Conservation (phyloP, 2,888 invertebrate genomes). For the Leucozona laternaria region DNA sequence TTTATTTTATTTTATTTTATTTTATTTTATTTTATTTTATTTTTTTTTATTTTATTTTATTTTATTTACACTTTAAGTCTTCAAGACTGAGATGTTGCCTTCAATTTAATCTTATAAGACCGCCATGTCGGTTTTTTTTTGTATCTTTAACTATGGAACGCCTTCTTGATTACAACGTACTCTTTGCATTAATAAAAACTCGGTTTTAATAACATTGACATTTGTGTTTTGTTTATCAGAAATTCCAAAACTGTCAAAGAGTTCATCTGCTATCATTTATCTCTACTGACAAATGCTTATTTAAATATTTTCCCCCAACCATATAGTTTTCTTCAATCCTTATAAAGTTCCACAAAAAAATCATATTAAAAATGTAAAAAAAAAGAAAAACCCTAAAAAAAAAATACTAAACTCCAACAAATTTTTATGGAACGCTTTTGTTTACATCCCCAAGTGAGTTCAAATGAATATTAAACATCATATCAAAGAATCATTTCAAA, state of each 20-base stretch:
- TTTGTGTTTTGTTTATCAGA: constrained; percentile 7
- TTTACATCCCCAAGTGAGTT: constrained; percentile 61
- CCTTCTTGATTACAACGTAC: no score
- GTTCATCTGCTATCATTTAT: constrained; percentile 30
- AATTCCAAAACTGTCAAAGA: constrained; percentile 12
- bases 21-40: no score
- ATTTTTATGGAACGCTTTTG: constrained; percentile 33
- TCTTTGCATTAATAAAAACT: not conserved
- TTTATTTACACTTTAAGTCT: no score
- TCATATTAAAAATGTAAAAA: not conserved
- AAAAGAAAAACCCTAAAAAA: constrained; percentile 14
- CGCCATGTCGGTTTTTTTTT: no score
- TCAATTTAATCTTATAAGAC: no score
- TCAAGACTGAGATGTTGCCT: no score
- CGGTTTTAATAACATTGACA: not conserved
- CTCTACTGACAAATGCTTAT: not conserved
- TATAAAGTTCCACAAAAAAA: constrained; percentile 8
- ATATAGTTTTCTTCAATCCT: not conserved
- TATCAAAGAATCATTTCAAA: constrained; percentile 60
- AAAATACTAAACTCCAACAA: constrained; percentile 1
- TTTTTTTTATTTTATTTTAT: no score
- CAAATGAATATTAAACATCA: constrained; percentile 55
- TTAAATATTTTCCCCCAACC: not conserved
- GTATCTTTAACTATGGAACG: no score
- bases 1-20: no score